Evolutionary conservation across 2,113 vertebrate genomes (phyloP), one percentile per base, ranked within the genome.

Genomic region (Hoplias malabaricus): DNA sequence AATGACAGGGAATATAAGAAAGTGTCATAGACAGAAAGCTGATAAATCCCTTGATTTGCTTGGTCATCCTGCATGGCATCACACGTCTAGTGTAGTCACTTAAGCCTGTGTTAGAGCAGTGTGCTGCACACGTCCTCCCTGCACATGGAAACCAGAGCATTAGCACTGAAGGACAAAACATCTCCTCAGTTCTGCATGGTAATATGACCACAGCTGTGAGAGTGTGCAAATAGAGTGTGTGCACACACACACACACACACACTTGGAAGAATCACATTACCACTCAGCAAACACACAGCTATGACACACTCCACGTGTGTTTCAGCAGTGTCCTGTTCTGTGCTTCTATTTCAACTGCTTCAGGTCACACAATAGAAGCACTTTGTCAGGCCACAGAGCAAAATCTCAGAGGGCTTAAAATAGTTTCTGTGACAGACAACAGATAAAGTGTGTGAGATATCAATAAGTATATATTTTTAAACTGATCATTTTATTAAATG

Each of bases 151-250:
- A 75, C 54, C 50, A 61, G 68, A 59, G 68, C 77, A 79, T 79
- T 78, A 82, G 65, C 80, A 57, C 48, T 70, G 67, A 53, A 78
- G 29, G 77, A 70, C 71, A 75, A 73, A 59, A 77, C 29, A 61
- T 10, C 4, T 16, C 34, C 36, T 31, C 67, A 48, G 43, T 29
- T 46, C 50, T 34, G 31, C 34, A 78, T 40, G 40, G 81, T 79
- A 75, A 75, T 79, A 72, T 67, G 77, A 79, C 72, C 81, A 68
- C 72, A 75, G 40, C 57, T 59, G 70, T 70, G 59, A 72, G 73
- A 38, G 33, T 38, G 21, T 36, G 31, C 75, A 63, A 50, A 57
- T 54, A 38, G 54, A n/a, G 54, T n/a, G n/a, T n/a, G n/a, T n/a
- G n/a, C 75, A 68, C 69, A 69, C 27, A 36, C 34, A 43, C 48